These are phyloP conservation scores for Sinodicranocentrus sp. DNA, from an alignment of 2,888 invertebrate species.

Conservation along the genomic window DNA sequence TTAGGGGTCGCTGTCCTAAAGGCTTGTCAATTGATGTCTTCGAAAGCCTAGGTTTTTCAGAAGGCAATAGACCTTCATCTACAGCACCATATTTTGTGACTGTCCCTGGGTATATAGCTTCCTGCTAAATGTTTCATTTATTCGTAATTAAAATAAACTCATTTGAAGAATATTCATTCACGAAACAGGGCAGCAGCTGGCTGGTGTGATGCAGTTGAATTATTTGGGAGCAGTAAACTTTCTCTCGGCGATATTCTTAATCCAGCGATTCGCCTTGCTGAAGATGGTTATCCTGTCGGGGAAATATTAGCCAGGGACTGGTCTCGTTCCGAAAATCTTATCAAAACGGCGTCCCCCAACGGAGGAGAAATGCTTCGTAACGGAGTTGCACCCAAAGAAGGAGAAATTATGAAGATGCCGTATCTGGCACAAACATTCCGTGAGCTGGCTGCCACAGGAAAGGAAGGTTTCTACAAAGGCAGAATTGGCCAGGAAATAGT, in stretches of 20 bases:
- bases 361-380: slow-evolving; percentile 78
- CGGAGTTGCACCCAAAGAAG: slow-evolving; percentile 78
- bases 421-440: slow-evolving; percentile 71
- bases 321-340: slow-evolving; percentile 54
- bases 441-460: slow-evolving; percentile 69
- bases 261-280: slow-evolving; percentile 71
- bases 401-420: slow-evolving; percentile 78
- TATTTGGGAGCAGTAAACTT: slow-evolving; percentile 69
- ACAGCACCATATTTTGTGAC: slow-evolving; percentile 71
- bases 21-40: slow-evolving; percentile 68
- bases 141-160: too few relatives aligned
- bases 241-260: slow-evolving; percentile 60
- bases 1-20: slow-evolving; percentile 73
- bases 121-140: too few relatives aligned
- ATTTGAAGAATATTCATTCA: neutral
- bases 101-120: slow-evolving; percentile 74
- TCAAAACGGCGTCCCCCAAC: slow-evolving; percentile 73
- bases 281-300: slow-evolving; percentile 72
- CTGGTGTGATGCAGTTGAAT: slow-evolving; percentile 70
- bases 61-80: slow-evolving; percentile 70
- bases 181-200: slow-evolving; percentile 70
- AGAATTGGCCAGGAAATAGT: slow-evolving; percentile 73
- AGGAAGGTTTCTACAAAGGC: slow-evolving; percentile 72
- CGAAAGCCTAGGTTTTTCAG: slow-evolving; percentile 69
- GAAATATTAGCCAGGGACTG: slow-evolving; percentile 64